Evolutionary conservation across 2,113 vertebrate genomes (phyloP).

Genomic region (Suncus etruscus): DNA sequence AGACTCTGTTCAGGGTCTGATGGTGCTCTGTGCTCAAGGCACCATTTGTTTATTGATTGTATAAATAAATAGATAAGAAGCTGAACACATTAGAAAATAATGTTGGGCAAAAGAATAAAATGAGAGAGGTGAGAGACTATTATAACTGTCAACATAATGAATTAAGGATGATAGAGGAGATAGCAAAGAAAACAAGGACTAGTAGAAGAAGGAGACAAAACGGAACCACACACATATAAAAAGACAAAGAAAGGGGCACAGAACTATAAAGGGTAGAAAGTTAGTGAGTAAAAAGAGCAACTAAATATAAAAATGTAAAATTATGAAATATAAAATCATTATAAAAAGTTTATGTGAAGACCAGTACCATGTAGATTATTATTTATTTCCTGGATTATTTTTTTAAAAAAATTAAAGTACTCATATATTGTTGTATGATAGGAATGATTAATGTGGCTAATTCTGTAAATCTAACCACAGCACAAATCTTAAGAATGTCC

Average conservation of each 20-base stretch:
- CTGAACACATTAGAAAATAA: too few species aligned
- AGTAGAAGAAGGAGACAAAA: background rate
- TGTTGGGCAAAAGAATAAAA: background rate
- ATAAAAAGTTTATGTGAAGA: background rate
- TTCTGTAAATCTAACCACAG: background rate
- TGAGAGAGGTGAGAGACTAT: background rate
- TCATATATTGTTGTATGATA: background rate
- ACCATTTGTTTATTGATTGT: too few species aligned
- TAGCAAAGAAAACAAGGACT: background rate
- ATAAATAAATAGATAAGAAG: too few species aligned
- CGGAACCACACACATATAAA: accelerated
- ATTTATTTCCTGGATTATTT: background rate
- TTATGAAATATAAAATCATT: background rate
- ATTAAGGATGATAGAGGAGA: background rate
- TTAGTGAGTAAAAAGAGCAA: background rate
- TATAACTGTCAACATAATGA: background rate
- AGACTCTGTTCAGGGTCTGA: too few species aligned
- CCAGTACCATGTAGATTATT: too few species aligned
- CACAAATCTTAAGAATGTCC: background rate
- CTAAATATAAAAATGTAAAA: background rate
- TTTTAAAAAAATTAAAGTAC: background rate
- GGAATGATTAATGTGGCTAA: background rate
- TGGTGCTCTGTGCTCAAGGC: too few species aligned
- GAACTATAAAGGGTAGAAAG: background rate
- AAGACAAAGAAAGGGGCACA: background rate